Evolutionary conservation across 2,888 invertebrate genomes (phyloP).

Genomic region (Rhaphigaster nebulosa): DNA sequence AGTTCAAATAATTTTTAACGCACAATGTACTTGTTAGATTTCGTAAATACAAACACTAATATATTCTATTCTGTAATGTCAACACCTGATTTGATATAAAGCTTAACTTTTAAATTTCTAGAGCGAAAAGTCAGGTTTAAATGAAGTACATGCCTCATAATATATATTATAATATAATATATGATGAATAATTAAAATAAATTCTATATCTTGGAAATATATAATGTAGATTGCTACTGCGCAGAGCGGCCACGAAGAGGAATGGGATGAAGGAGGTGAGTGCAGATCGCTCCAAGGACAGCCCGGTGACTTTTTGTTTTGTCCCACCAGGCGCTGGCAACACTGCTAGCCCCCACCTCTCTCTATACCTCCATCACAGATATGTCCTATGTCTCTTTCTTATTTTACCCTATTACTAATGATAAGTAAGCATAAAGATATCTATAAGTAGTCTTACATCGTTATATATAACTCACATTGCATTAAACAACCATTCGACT

Average conservation of each 20-base stretch:
- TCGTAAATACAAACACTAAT: too few relatives aligned
- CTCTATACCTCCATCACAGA: conserved; percentile 36
- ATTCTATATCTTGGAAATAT: background rate
- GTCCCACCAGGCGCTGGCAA: conserved; percentile 55
- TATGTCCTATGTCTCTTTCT: conserved; percentile 13
- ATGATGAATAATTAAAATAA: background rate
- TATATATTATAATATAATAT: background rate
- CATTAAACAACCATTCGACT: background rate
- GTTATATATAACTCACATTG: background rate
- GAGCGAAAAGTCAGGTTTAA: too few relatives aligned
- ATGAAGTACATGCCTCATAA: background rate
- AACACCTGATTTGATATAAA: too few relatives aligned
- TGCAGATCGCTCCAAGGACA: conserved; percentile 54
- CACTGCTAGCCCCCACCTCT: conserved; percentile 41
- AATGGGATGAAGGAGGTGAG: conserved; percentile 40
- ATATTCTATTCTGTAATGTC: too few relatives aligned
- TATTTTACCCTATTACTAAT: background rate
- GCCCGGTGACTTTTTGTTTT: conserved; percentile 55
- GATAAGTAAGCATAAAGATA: background rate
- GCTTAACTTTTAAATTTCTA: too few relatives aligned
- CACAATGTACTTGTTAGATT: too few relatives aligned
- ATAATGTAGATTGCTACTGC: background rate
- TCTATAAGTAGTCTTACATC: background rate
- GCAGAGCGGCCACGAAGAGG: background rate
- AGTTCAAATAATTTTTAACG: too few relatives aligned